phyloP scores from a whole-genome alignment of 2,113 vertebrate genomes.

The Hyperopisus bebe region DNA sequence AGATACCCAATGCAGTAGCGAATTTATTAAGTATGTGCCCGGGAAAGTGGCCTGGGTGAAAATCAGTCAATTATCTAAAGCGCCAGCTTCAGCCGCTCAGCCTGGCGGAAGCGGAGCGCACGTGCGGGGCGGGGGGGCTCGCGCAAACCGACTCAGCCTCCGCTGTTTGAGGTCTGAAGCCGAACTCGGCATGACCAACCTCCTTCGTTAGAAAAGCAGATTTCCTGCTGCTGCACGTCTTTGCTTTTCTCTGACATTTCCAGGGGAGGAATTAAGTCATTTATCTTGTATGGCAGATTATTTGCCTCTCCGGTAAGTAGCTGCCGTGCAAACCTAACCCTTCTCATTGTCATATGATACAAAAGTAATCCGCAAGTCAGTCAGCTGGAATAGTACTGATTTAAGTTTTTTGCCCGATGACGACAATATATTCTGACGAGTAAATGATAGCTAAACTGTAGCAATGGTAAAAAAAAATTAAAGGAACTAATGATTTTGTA shows the following conservation, averaged over 20 bases:
- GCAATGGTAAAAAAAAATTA: not conserved
- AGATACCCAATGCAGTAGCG: not conserved
- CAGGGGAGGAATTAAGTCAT: not conserved
- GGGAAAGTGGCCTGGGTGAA: not conserved
- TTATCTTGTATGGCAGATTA: slow-evolving; percentile 1
- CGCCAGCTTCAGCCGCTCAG: not conserved
- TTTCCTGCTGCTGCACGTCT: not conserved
- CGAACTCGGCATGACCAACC: not conserved
- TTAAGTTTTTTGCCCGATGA: not conserved
- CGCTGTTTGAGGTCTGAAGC: not conserved
- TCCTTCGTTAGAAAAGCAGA: not conserved
- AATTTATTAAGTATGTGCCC: not conserved
- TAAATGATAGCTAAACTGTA: not conserved
- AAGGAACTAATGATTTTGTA: not conserved
- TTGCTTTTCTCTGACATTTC: not conserved
- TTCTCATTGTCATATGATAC: too few relatives aligned
- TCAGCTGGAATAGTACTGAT: not conserved
- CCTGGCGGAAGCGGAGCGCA: not conserved
- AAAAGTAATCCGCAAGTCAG: not conserved
- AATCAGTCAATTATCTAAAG: not conserved
- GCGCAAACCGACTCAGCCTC: too few relatives aligned
- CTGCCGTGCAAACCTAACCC: not conserved
- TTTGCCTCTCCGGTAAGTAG: not conserved
- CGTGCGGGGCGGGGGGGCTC: not conserved
- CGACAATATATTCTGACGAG: not conserved